These are phyloP conservation scores for Bubo blakistoni DNA, from an alignment of 2,113 vertebrate species.

Conservation along the genomic window DNA sequence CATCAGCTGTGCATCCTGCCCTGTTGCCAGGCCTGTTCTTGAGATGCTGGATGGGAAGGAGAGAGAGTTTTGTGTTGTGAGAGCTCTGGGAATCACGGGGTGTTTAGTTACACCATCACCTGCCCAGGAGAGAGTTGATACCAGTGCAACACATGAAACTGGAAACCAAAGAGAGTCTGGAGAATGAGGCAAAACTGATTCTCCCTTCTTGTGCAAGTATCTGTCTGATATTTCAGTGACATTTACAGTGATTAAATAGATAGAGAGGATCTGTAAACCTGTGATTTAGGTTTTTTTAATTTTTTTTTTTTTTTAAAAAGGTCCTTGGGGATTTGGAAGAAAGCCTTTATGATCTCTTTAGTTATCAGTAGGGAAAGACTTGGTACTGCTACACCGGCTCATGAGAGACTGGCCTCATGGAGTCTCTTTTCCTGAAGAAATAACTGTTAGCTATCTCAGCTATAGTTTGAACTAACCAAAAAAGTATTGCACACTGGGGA, in stretches of 20 bases:
- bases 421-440: background rate
- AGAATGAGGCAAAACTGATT: background rate
- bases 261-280: background rate
- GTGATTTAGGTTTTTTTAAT: background rate
- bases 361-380: background rate
- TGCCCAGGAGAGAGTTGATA: background rate
- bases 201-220: background rate
- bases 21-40: background rate
- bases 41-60: background rate
- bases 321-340: background rate
- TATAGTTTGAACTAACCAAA: background rate
- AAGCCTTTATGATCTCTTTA: background rate
- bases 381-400: background rate
- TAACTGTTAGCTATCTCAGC: background rate
- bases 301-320: background rate
- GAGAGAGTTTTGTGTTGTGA: background rate
- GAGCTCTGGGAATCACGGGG: background rate
- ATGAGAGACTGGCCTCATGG: background rate
- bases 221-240: constrained; percentile 24
- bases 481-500: constrained; percentile 37
- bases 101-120: background rate
- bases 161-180: background rate
- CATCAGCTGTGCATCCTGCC: rapidly evolving
- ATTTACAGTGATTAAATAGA: constrained; percentile 17
- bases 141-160: background rate